A percentile compares a stretch with the other conserved stretches of the same genome.
phyloP scores from a whole-genome alignment of 2,797 vertebrate genomes.

The Centropyge bicolor region DNA sequence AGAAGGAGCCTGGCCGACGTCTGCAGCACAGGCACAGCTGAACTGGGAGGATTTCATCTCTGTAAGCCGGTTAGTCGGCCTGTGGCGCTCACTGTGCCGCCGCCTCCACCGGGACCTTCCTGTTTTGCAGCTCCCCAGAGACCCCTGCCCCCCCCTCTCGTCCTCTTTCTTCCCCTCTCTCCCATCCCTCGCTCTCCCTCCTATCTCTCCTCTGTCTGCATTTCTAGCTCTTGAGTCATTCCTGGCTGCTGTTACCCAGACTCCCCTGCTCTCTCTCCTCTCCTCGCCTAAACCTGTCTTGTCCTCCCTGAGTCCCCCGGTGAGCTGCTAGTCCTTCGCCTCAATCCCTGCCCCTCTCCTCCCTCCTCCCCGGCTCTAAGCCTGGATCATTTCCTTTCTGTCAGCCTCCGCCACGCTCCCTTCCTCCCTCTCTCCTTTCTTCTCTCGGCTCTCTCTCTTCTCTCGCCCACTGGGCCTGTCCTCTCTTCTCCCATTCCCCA shows the following conservation, averaged over 20 bases:
- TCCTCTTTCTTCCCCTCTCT: not conserved
- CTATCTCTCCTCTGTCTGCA: conserved; percentile 3
- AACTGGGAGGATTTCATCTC: conserved; percentile 13
- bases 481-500: not conserved
- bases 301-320: conserved; percentile 53
- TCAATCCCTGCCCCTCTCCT: conserved; percentile 41
- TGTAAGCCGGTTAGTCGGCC: conserved; percentile 13
- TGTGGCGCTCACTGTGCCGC: conserved; percentile 6
- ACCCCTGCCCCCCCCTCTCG: not conserved
- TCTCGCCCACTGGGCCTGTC: conserved; percentile 13
- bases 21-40: not conserved
- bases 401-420: conserved; percentile 30
- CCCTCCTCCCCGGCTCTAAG: conserved; percentile 33
- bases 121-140: conserved; percentile 6
- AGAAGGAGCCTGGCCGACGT: not conserved
- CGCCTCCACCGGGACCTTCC: conserved; percentile 9
- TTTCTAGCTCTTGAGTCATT: conserved; percentile 31
- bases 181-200: not conserved
- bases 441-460: not conserved
- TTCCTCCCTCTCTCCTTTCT: not conserved
- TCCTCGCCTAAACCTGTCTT: conserved; percentile 51
- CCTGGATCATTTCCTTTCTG: conserved; percentile 52
- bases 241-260: conserved; percentile 32
- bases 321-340: conserved; percentile 43
- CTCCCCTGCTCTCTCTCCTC: conserved; percentile 19